A percentile compares a stretch with the other conserved stretches of the same genome.
phyloP scores from a whole-genome alignment of 2,888 invertebrate genomes.

The Mimas tiliae region DNA sequence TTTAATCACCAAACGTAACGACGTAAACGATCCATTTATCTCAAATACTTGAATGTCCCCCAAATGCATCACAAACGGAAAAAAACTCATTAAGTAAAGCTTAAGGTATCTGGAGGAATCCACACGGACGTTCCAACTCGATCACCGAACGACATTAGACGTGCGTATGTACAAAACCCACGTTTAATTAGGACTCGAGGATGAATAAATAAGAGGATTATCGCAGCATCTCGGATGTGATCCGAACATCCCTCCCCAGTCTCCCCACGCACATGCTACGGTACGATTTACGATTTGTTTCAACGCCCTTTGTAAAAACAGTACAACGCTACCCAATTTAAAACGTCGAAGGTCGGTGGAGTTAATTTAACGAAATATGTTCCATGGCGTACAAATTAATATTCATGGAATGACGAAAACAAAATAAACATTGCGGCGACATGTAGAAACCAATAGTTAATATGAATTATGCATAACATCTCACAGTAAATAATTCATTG shows the following conservation, averaged over 20 bases:
- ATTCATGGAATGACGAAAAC: too few species aligned
- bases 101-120: conserved; percentile 54
- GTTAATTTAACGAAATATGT: not conserved
- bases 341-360: not conserved
- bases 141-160: conserved; percentile 58
- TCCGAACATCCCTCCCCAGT: conserved; percentile 34
- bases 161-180: conserved; percentile 39
- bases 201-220: conserved; percentile 78
- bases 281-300: conserved; percentile 27
- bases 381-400: too few species aligned
- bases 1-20: conserved; percentile 27
- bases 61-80: conserved; percentile 40
- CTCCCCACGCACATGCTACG: conserved; percentile 4
- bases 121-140: conserved; percentile 58
- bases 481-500: not conserved
- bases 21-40: conserved; percentile 31
- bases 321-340: not conserved
- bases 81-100: conserved; percentile 62
- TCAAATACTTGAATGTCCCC: conserved; percentile 36
- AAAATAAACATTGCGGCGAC: too few species aligned
- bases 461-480: not conserved
- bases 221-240: conserved; percentile 67
- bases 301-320: conserved; percentile 14
- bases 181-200: conserved; percentile 67
- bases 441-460: too few species aligned